Percentiles rank a stretch among this genome's conserved stretches.
Evolutionary conservation across 2,888 invertebrate species (phyloP).

Genomic region (Drosophila vallismaia): DNA sequence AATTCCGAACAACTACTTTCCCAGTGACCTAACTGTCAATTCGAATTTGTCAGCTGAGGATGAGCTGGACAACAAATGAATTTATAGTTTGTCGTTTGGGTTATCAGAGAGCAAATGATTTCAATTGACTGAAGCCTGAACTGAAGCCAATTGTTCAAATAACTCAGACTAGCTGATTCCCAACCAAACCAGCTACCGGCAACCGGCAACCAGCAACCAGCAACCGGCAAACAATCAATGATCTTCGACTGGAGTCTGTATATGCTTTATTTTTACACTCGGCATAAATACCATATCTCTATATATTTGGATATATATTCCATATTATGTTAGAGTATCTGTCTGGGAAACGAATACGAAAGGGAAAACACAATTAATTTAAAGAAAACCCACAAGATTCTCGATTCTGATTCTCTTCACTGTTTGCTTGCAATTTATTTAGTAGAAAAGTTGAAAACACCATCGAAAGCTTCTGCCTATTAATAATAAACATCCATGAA

Average conservation of each 20-base stretch:
- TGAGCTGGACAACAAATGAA: slow-evolving; percentile 34
- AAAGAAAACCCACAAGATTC: slow-evolving; percentile 48
- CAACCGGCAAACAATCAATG: slow-evolving; percentile 52
- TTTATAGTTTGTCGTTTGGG: slow-evolving; percentile 48
- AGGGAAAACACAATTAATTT: slow-evolving; percentile 36
- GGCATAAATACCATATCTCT: slow-evolving; percentile 15
- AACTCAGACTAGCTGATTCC: slow-evolving; percentile 69
- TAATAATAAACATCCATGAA: slow-evolving; percentile 48
- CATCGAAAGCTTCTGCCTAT: slow-evolving; percentile 35
- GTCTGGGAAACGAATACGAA: slow-evolving; percentile 21
- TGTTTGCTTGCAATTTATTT: slow-evolving; percentile 32
- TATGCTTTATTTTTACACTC: slow-evolving; percentile 6
- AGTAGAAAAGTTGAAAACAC: slow-evolving; percentile 37
- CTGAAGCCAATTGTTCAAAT: slow-evolving; percentile 59
- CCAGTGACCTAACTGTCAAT: slow-evolving; percentile 30
- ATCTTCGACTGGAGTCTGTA: slow-evolving; percentile 29
- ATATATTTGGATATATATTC: slow-evolving; percentile 1
- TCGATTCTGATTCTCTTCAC: slow-evolving; percentile 10
- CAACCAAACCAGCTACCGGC: slow-evolving; percentile 61
- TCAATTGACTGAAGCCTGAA: slow-evolving; percentile 56
- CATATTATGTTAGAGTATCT: too few relatives aligned
- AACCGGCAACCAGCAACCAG: slow-evolving; percentile 55
- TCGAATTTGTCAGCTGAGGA: slow-evolving; percentile 23
- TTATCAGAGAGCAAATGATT: slow-evolving; percentile 45
- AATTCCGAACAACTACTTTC: slow-evolving; percentile 25